Percentiles rank a stretch among this genome's conserved stretches.
Conservation (phyloP, 2,888 invertebrate genomes). For the Anarsia innoxiella region DNA sequence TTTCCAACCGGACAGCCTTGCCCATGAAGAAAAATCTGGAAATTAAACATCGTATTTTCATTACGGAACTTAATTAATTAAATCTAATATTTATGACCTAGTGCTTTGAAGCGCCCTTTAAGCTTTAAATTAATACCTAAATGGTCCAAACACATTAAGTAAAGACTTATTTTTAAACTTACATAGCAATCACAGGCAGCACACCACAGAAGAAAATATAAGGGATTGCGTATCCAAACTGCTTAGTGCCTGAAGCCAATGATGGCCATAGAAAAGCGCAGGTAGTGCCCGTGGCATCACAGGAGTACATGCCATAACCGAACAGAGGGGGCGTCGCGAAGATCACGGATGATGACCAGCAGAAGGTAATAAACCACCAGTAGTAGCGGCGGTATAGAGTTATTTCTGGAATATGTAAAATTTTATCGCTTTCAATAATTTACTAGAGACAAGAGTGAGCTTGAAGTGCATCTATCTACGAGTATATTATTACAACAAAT, state of each 20-base stretch:
- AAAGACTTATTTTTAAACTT: too few species aligned
- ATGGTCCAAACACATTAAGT: too few species aligned
- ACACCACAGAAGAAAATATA: constrained; percentile 58
- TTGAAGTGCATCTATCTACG: too few species aligned
- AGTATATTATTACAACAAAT: too few species aligned
- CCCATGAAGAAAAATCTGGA: constrained; percentile 65
- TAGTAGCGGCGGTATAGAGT: constrained; percentile 56
- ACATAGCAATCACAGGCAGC: constrained; percentile 62
- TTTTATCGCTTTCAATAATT: too few species aligned
- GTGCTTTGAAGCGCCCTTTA: too few species aligned
- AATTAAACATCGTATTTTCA: constrained; percentile 9
- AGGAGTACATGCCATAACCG: constrained; percentile 66
- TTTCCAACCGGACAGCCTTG: constrained; percentile 59
- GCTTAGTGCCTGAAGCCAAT: constrained; percentile 43
- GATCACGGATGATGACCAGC: constrained; percentile 54
- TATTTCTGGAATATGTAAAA: constrained; percentile 56
- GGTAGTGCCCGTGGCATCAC: constrained; percentile 64
- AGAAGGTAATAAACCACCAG: constrained; percentile 52
- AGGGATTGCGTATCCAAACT: constrained; percentile 60
- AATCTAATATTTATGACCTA: too few species aligned
- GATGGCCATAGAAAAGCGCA: constrained; percentile 69
- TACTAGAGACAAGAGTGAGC: too few species aligned
- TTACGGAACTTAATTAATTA: too few species aligned
- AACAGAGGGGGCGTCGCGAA: constrained; percentile 67
- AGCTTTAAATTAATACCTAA: too few species aligned